Conservation (phyloP, 2,888 invertebrate genomes). For the Microplitis manilae region DNA sequence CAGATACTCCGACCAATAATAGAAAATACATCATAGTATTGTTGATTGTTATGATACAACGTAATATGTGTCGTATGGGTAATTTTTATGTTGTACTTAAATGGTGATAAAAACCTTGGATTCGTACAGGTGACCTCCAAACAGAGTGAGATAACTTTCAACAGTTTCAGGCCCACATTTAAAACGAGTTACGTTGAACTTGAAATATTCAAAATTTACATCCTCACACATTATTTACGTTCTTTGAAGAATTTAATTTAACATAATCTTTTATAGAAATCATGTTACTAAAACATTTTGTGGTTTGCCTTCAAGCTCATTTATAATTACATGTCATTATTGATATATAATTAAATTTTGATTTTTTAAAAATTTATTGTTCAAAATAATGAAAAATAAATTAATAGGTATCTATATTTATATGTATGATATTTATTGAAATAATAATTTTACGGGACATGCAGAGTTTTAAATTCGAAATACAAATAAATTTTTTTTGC, state of each 20-base stretch:
- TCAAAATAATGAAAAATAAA: no score
- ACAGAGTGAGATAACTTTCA: conserved; percentile 33
- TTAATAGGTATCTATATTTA: no score
- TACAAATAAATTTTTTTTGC: no score
- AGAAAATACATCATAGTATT: conserved; percentile 20
- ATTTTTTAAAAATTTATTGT: no score
- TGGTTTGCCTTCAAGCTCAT: not conserved
- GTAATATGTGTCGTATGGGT: conserved; percentile 9
- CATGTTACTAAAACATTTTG: not conserved
- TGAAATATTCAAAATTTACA: conserved; percentile 18
- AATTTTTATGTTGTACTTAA: conserved; percentile 37
- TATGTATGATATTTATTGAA: no score
- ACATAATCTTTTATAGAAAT: not conserved
- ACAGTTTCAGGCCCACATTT: not conserved
- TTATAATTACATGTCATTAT: no score
- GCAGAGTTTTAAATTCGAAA: no score
- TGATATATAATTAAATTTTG: no score
- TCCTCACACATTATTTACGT: not conserved
- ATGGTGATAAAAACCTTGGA: conserved; percentile 38
- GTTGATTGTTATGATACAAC: not conserved
- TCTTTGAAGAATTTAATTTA: not conserved
- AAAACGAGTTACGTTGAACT: conserved; percentile 16
- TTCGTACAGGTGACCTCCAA: conserved; percentile 30
- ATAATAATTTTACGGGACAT: no score
- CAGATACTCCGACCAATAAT: not conserved